Evolutionary conservation across 1,140 invertebrate species (phyloP).

Genomic region (Kradibia gibbosae): DNA sequence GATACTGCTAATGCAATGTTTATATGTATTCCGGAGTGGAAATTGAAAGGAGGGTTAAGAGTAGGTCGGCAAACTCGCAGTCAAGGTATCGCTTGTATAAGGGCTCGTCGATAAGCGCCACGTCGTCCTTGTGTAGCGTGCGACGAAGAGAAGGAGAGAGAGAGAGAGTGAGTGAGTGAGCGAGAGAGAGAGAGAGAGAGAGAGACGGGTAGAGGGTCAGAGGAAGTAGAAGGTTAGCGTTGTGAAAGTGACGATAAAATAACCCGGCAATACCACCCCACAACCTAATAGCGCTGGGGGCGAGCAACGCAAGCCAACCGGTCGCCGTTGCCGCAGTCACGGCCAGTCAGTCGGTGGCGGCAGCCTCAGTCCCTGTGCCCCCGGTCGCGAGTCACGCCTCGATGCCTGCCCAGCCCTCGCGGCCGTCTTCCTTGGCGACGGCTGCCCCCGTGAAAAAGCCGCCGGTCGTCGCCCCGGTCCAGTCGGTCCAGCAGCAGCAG

Average conservation of each 20-base stretch:
- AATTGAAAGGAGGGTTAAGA: no score
- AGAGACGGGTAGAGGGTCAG: neutral
- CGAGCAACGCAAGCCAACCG: slow-evolving; percentile 30
- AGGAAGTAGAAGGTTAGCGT: neutral
- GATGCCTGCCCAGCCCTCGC: slow-evolving; percentile 71
- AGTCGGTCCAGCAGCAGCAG: slow-evolving; percentile 58
- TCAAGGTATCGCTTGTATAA: no score
- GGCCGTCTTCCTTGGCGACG: slow-evolving; percentile 68
- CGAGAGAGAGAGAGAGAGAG: no score
- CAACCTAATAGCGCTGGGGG: slow-evolving; percentile 32
- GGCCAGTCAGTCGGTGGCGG: slow-evolving; percentile 55
- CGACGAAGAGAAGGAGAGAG: no score
- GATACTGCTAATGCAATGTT: no score
- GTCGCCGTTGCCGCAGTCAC: slow-evolving; percentile 50
- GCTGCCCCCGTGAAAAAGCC: slow-evolving; percentile 68
- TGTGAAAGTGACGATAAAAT: no score
- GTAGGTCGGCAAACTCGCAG: no score
- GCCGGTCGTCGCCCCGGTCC: slow-evolving; percentile 60
- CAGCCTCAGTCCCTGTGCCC: slow-evolving; percentile 58
- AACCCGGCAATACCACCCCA: slow-evolving; percentile 3
- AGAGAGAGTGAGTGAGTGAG: no score
- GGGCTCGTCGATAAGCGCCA: no score
- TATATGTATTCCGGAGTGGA: no score
- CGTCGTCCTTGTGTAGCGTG: no score
- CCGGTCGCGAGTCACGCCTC: slow-evolving; percentile 69